Percentiles rank a stretch among this genome's conserved stretches.
phyloP scores from a whole-genome alignment of 2,113 vertebrate genomes.

The Dasyprocta punctata region DNA sequence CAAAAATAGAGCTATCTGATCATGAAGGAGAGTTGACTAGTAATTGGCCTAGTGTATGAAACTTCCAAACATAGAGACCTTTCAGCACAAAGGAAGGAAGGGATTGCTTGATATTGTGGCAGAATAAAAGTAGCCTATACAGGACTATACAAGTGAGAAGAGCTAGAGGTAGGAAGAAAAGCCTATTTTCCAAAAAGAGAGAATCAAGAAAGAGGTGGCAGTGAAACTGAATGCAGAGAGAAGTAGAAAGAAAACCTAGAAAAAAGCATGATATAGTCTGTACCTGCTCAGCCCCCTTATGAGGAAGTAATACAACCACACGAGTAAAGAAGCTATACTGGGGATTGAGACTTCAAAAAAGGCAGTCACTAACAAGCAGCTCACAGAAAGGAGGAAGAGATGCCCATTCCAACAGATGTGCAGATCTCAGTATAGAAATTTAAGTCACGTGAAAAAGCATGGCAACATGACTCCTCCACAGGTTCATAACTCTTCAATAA shows the following conservation, averaged over 20 bases:
- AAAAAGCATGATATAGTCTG: neutral
- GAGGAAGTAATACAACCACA: neutral
- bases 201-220: neutral
- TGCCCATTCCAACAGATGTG: neutral
- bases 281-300: neutral
- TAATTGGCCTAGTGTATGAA: too few species aligned
- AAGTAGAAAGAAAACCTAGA: neutral
- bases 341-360: neutral
- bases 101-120: neutral
- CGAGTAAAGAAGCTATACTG: neutral
- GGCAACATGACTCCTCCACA: neutral
- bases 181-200: neutral
- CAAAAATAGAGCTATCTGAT: constrained; percentile 60
- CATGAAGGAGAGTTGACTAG: neutral
- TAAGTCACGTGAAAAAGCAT: neutral
- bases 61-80: neutral
- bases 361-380: neutral
- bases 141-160: neutral
- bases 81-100: neutral
- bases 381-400: neutral
- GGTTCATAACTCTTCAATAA: neutral
- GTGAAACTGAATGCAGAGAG: neutral
- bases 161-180: neutral
- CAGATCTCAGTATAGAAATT: neutral
- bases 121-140: neutral